Evolutionary conservation across 2,113 vertebrate species (phyloP), one percentile per base, ranked within the genome.

Genomic region (Melanerpes aurifrons): DNA sequence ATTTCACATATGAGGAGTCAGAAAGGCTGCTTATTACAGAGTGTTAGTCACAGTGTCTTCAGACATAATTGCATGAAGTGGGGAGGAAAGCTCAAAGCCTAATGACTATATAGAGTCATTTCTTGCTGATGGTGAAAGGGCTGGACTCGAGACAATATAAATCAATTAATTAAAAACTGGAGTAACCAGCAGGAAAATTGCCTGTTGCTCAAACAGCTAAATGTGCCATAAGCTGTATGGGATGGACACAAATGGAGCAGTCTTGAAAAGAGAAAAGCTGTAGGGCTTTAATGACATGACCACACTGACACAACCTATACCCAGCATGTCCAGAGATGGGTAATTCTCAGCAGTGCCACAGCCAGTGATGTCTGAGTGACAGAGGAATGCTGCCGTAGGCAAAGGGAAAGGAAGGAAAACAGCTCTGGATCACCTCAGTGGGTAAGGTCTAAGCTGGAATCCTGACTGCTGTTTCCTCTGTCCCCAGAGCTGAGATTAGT

Each of bases 381-480:
- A 7, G 74, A 79, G 25, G 12, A 62, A 9, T 57, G 56, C 31
- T 0, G 6, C 75, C 50, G 6, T 1, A 2, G 70, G 92, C 61
- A 57, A 28, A 61, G 76, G 43, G n/a, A 83, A 10, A 40, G 57
- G 35, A 19, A 56, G 57, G 53, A 47, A 64, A 47, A 86, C 58
- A 12, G 77, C 69, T 71, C 57, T n/a, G 28, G n/a, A 35, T 70
- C 35, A 47, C 19, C 64, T 50, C 2, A 0, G 15, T 17, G 53
- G 47, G n/a, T 7, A 1, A 53, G 61, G 37, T 57, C 53, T 71
- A 63, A 57, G 11, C 58, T 47, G 69, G 40, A 76, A 80, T 56
- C 37, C 26, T 0, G 0, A 13, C 12, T 35, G n/a, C 40, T 10
- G 5, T 9, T 15, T 7, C 32, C 64, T 66, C 19, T 8, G 1